Evolutionary conservation across 2,888 invertebrate genomes (phyloP).

Genomic region (Griposia aprilina): DNA sequence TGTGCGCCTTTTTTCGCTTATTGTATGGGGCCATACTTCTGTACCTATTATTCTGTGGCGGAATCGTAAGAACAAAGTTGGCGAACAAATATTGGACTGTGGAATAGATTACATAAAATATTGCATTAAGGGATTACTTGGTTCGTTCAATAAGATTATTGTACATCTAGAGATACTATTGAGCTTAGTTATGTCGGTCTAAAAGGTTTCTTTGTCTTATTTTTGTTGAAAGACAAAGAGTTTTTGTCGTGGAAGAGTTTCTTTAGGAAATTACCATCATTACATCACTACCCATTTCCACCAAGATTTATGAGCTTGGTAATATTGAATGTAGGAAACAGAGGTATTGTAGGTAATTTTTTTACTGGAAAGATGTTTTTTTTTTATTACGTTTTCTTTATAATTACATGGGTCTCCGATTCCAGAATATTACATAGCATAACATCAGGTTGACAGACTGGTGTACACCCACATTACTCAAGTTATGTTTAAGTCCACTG

Average conservation of each 20-base stretch:
- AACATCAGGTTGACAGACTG: too few relatives aligned
- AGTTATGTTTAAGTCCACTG: too few relatives aligned
- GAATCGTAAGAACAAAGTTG: constrained; percentile 47
- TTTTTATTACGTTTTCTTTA: neutral
- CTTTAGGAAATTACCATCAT: neutral
- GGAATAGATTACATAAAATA: constrained; percentile 65
- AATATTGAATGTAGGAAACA: neutral
- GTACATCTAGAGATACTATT: constrained; percentile 27
- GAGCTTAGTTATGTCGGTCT: neutral
- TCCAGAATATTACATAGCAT: neutral
- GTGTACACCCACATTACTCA: too few relatives aligned
- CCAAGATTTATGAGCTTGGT: neutral
- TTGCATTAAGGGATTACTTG: constrained; percentile 56
- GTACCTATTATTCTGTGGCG: neutral
- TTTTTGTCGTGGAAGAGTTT: neutral
- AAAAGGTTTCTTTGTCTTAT: constrained; percentile 23
- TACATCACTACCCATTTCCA: neutral
- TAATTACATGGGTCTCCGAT: neutral
- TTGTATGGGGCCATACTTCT: neutral
- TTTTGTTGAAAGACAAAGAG: neutral
- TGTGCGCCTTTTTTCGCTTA: neutral
- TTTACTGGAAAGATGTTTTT: accelerated
- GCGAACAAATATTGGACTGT: constrained; percentile 53
- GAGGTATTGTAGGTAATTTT: neutral
- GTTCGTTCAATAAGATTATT: constrained; percentile 44